Percentiles rank a stretch among this genome's conserved stretches.
phyloP scores from a whole-genome alignment of 2,888 invertebrate species.

The Tenthredo mesomela region DNA sequence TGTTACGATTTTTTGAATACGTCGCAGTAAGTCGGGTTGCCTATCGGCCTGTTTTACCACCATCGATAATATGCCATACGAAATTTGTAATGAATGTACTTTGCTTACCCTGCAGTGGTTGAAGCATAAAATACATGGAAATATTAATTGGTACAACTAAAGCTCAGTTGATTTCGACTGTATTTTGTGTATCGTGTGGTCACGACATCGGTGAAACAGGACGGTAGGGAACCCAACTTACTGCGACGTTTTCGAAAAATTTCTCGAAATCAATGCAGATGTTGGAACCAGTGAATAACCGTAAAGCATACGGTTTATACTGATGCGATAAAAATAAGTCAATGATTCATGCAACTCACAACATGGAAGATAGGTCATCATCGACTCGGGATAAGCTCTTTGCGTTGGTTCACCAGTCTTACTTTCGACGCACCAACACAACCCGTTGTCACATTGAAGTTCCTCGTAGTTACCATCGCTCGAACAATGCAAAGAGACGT shows the following conservation, averaged over 20 bases:
- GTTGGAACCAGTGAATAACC: too few species aligned
- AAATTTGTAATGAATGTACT: neutral
- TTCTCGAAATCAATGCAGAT: neutral
- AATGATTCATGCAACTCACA: constrained; percentile 79
- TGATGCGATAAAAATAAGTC: neutral
- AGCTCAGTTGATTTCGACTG: too few species aligned
- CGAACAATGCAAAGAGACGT: constrained; percentile 84
- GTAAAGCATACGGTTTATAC: neutral
- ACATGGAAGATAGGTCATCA: constrained; percentile 83
- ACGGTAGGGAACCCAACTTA: neutral
- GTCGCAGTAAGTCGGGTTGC: neutral
- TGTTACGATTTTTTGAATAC: neutral
- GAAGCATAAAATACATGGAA: too few species aligned
- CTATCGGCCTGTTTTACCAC: neutral
- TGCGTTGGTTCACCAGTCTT: constrained; percentile 81
- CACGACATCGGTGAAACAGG: neutral
- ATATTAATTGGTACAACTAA: too few species aligned
- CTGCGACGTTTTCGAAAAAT: neutral
- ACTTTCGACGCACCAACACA: constrained; percentile 86
- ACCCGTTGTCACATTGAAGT: constrained; percentile 84
- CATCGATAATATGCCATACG: neutral
- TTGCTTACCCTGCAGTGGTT: too few species aligned
- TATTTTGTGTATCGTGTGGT: too few species aligned
- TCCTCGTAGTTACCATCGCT: constrained; percentile 84
- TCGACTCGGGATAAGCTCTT: constrained; percentile 79